Evolutionary conservation across 2,113 vertebrate genomes (phyloP).

Genomic region (Alosa alosa): DNA sequence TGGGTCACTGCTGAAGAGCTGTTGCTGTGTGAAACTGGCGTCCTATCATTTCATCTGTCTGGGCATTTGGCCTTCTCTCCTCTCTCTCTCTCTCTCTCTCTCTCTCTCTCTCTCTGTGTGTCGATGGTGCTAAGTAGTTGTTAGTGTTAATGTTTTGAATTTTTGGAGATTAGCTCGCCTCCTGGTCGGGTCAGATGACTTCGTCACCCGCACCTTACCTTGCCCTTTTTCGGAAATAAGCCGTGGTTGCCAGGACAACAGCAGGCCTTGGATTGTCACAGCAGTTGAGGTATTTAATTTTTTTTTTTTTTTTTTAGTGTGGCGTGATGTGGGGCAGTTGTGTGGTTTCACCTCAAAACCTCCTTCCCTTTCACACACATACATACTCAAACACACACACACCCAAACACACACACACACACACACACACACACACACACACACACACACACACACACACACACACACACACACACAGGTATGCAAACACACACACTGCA

Average conservation of each 20-base stretch:
- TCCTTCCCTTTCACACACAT: background rate
- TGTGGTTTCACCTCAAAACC: background rate
- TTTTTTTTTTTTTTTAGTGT: background rate
- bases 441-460: background rate
- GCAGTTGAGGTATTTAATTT: background rate
- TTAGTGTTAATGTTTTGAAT: background rate
- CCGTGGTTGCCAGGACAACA: background rate
- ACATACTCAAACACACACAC: background rate
- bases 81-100: too few species aligned
- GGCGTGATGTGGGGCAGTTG: background rate
- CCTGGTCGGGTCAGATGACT: conserved; percentile 10
- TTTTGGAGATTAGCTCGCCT: background rate
- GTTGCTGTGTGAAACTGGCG: background rate
- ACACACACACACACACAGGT: background rate
- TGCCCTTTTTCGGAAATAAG: conserved; percentile 2
- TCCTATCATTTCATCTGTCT: background rate
- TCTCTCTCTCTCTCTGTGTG: too few species aligned
- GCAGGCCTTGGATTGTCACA: background rate
- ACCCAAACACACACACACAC: background rate
- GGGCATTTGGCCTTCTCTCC: background rate
- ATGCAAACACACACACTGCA: background rate
- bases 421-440: background rate
- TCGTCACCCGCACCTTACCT: conserved; percentile 3
- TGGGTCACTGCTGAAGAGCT: background rate
- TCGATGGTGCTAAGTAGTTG: background rate